Percentiles rank a stretch among this genome's conserved stretches.
Evolutionary conservation across 1,140 invertebrate genomes (phyloP).

Genomic region (Teleopsis dalmanni): DNA sequence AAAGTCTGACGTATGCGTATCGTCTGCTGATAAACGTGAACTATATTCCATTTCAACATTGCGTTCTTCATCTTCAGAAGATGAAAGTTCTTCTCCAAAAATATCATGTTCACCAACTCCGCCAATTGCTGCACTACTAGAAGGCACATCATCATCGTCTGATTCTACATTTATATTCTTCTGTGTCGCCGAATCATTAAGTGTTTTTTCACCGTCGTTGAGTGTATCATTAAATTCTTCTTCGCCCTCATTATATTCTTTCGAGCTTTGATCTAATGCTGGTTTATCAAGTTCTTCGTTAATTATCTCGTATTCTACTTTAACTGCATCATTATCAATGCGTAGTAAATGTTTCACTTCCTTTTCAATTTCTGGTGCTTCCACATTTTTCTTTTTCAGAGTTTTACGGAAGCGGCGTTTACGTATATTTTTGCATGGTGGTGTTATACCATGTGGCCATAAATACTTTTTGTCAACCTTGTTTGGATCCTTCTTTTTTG

Average conservation of each 20-base stretch:
- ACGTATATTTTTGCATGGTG: conserved; percentile 90
- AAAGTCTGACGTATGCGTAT: conserved; percentile 68
- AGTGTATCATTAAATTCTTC: conserved; percentile 42
- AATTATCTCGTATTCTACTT: conserved; percentile 87
- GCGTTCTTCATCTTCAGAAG: conserved; percentile 70
- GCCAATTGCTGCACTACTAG: conserved; percentile 25
- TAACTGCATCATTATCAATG: conserved; percentile 85
- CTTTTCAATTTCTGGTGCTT: conserved; percentile 96
- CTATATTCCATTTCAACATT: conserved; percentile 73
- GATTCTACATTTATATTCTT: conserved; percentile 42
- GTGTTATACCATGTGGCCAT: conserved; percentile 89
- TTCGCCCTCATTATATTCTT: conserved; percentile 51
- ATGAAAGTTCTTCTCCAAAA: conserved; percentile 80
- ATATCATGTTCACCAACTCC: conserved; percentile 68
- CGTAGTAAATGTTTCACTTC: conserved; percentile 86
- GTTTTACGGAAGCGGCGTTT: conserved; percentile 91
- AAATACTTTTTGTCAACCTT: conserved; percentile 93
- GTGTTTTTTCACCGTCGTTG: conserved; percentile 22
- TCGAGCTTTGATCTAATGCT: conserved; percentile 35
- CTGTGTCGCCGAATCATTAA: conserved; percentile 24
- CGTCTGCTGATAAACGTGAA: conserved; percentile 64
- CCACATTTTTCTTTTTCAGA: conserved; percentile 92
- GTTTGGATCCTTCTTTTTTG: conserved; percentile 83
- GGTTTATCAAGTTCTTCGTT: conserved; percentile 66
- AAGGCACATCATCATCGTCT: conserved; percentile 31